These are phyloP conservation scores for Andricus curvator DNA, from an alignment of 2,888 invertebrate genomes.

Conservation along the genomic window DNA sequence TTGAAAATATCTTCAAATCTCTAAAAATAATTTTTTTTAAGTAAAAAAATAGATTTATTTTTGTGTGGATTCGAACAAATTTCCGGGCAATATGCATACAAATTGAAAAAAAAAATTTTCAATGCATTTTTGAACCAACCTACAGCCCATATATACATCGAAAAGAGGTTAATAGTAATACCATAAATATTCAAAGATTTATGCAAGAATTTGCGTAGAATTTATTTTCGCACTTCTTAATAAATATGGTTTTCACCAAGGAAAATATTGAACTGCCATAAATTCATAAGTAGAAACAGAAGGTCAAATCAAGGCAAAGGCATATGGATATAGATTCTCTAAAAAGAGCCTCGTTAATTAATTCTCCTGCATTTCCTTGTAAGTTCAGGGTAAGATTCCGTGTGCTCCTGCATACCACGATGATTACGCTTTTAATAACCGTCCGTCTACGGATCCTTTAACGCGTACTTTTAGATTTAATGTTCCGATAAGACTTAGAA, in stretches of 20 bases:
- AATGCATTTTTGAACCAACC: no score
- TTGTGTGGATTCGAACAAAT: no score
- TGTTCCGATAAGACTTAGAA: conserved; percentile 54
- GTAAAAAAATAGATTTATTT: no score
- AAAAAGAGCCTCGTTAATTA: conserved; percentile 55
- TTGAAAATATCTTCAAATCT: no score
- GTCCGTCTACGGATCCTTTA: conserved; percentile 44
- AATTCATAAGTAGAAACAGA: not conserved
- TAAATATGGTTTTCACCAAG: not conserved
- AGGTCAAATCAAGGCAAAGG: not conserved
- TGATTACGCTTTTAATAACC: conserved; percentile 52
- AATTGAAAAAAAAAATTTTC: no score
- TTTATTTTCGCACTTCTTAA: not conserved
- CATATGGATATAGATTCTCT: conserved; percentile 43
- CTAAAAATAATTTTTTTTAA: no score
- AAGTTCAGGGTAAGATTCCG: conserved; percentile 49
- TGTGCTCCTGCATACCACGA: conserved; percentile 45
- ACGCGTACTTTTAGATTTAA: conserved; percentile 53
- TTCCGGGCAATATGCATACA: no score
- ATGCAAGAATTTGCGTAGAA: not conserved
- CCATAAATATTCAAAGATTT: not conserved
- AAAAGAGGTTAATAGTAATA: not conserved
- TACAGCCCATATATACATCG: not conserved
- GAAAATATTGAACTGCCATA: not conserved
- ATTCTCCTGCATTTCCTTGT: conserved; percentile 52